Percentiles rank a stretch among this genome's conserved stretches.
Evolutionary conservation across 2,113 vertebrate genomes (phyloP).

Genomic region (Hoplias malabaricus): DNA sequence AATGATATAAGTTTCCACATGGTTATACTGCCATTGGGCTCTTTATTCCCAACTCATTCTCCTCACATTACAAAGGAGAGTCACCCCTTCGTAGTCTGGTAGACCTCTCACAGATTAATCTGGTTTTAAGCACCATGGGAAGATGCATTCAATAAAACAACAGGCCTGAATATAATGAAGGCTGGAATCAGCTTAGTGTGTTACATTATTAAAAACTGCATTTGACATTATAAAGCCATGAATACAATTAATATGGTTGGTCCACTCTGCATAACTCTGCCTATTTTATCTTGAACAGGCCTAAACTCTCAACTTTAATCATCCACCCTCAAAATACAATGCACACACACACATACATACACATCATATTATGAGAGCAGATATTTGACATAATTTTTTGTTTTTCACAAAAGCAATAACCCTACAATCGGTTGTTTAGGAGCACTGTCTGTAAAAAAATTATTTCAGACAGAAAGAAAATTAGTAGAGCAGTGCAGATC

Average conservation of each 20-base stretch:
- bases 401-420: slow-evolving; percentile 6
- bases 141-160: too few relatives aligned
- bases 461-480: background rate
- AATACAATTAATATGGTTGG: background rate
- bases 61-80: too few relatives aligned
- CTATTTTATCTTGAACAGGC: background rate
- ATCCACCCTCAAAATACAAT: background rate
- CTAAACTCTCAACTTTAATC: background rate
- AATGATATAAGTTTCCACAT: too few relatives aligned
- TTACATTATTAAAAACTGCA: background rate
- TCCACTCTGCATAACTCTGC: background rate
- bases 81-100: too few relatives aligned
- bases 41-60: too few relatives aligned
- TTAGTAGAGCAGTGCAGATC: background rate
- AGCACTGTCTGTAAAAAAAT: background rate
- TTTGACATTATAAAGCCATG: too few relatives aligned
- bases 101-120: too few relatives aligned
- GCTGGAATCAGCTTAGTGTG: background rate
- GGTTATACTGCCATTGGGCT: too few relatives aligned
- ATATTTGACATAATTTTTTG: slow-evolving; percentile 1
- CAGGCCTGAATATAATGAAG: background rate
- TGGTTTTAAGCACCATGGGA: too few relatives aligned
- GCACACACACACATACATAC: background rate
- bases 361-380: background rate
- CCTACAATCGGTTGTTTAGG: background rate